These are phyloP conservation scores for Allophyes oxyacanthae DNA, from an alignment of 2,888 invertebrate species.

Conservation along the genomic window DNA sequence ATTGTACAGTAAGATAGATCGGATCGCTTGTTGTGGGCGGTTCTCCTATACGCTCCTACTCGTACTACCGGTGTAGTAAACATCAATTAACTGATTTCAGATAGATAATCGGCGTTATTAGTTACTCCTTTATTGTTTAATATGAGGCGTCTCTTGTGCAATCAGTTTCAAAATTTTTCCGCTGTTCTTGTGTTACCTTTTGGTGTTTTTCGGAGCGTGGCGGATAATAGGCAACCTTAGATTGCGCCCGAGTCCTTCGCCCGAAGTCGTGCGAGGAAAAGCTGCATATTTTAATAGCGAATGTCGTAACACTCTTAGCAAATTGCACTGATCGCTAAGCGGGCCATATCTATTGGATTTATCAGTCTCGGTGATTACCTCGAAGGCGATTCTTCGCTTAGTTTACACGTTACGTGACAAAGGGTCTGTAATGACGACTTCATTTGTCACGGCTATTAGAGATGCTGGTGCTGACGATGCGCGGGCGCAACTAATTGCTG, in stretches of 20 bases:
- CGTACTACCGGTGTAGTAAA: conserved; percentile 75
- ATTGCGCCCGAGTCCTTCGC: conserved; percentile 87
- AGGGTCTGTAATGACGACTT: conserved; percentile 61
- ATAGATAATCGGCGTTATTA: conserved; percentile 85
- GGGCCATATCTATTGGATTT: conserved; percentile 64
- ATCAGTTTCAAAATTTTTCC: conserved; percentile 87
- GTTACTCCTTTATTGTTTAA: conserved; percentile 86
- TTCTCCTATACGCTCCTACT: conserved; percentile 55
- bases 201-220: conserved; percentile 89
- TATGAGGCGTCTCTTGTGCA: conserved; percentile 84
- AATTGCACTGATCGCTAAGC: conserved; percentile 67
- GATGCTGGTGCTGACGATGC: conserved; percentile 64
- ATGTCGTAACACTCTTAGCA: conserved; percentile 78
- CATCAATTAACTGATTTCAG: conserved; percentile 86
- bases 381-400: conserved; percentile 63
- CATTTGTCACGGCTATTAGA: conserved; percentile 67
- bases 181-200: conserved; percentile 86
- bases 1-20: conserved; percentile 56
- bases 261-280: conserved; percentile 81
- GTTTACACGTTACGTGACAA: conserved; percentile 56
- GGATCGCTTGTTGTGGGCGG: conserved; percentile 60
- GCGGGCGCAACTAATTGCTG: conserved; percentile 68
- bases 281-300: conserved; percentile 82
- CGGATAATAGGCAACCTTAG: conserved; percentile 88
- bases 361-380: conserved; percentile 66